Evolutionary conservation across 2,888 invertebrate genomes (phyloP).

Genomic region (Gandaritis pyraliata): DNA sequence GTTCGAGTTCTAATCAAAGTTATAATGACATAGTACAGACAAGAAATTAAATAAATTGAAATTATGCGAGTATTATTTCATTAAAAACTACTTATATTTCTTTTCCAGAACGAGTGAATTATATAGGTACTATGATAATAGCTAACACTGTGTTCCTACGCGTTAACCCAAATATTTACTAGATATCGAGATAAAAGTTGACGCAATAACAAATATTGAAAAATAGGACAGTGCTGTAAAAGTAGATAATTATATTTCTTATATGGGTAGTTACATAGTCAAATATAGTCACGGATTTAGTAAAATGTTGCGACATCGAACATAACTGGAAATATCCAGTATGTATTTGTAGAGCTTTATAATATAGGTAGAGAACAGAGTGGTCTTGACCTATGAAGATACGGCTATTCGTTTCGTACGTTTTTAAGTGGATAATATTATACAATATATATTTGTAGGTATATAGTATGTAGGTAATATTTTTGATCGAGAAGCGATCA

Average conservation of each 20-base stretch:
- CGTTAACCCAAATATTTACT: not conserved
- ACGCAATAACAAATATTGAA: slow-evolving; percentile 2
- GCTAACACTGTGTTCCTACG: not conserved
- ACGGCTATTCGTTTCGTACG: slow-evolving; percentile 29
- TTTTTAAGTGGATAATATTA: not conserved
- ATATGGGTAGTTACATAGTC: not conserved
- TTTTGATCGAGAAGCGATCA: too few relatives aligned
- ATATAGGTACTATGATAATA: not conserved
- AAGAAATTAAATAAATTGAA: too few relatives aligned
- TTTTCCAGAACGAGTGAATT: not conserved
- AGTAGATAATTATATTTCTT: slow-evolving; percentile 3
- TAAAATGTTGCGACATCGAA: slow-evolving; percentile 16
- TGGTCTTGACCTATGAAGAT: slow-evolving; percentile 43
- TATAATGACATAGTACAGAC: too few relatives aligned
- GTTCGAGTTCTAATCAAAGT: too few relatives aligned
- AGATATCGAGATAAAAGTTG: slow-evolving; percentile 4
- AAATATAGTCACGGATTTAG: slow-evolving; percentile 16
- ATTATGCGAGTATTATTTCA: too few relatives aligned
- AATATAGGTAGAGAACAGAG: slow-evolving; percentile 17
- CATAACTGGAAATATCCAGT: slow-evolving; percentile 14
- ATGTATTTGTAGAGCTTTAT: slow-evolving; percentile 1
- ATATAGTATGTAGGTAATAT: too few relatives aligned
- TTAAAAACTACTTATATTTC: not conserved
- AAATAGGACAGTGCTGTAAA: not conserved
- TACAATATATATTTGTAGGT: too few relatives aligned